phyloP scores from a whole-genome alignment of 2,113 vertebrate species.

The Osmerus eperlanus region DNA sequence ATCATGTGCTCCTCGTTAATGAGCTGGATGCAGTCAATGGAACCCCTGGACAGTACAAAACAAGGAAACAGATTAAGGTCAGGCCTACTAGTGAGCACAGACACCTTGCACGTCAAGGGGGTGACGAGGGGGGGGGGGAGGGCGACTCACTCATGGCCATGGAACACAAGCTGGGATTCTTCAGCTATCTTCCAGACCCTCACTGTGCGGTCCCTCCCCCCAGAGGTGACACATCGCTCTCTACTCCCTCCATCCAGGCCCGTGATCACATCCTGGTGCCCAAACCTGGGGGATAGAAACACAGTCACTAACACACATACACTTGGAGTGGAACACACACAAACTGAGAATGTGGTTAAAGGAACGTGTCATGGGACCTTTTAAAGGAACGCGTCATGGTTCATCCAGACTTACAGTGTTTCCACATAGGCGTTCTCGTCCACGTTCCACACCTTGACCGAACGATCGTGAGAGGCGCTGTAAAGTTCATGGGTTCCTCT shows the following conservation, averaged over 20 bases:
- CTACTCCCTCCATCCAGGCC: slow-evolving; percentile 89
- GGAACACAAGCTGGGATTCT: slow-evolving; percentile 94
- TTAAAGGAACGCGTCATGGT: background rate
- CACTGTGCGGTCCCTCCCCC: slow-evolving; percentile 86
- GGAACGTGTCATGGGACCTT: too few relatives aligned
- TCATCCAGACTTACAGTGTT: slow-evolving; percentile 83
- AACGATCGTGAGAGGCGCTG: slow-evolving; percentile 90
- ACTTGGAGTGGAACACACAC: background rate
- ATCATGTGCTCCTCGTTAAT: slow-evolving; percentile 97
- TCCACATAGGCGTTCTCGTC: slow-evolving; percentile 92
- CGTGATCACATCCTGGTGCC: slow-evolving; percentile 89
- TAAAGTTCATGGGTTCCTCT: slow-evolving; percentile 90
- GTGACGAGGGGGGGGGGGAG: too few relatives aligned
- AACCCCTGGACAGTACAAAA: slow-evolving; percentile 74
- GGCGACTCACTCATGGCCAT: slow-evolving; percentile 86
- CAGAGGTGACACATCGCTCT: slow-evolving; percentile 90
- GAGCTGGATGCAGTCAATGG: slow-evolving; percentile 93
- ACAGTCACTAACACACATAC: background rate
- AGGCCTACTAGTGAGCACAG: background rate
- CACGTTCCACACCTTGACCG: slow-evolving; percentile 94
- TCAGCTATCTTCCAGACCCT: slow-evolving; percentile 96
- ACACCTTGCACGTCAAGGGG: too few relatives aligned
- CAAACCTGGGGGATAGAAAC: slow-evolving; percentile 73
- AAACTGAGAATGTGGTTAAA: background rate
- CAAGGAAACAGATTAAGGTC: background rate